These are phyloP conservation scores for Rhaphigaster nebulosa DNA, from an alignment of 2,888 invertebrate genomes.

Conservation along the genomic window DNA sequence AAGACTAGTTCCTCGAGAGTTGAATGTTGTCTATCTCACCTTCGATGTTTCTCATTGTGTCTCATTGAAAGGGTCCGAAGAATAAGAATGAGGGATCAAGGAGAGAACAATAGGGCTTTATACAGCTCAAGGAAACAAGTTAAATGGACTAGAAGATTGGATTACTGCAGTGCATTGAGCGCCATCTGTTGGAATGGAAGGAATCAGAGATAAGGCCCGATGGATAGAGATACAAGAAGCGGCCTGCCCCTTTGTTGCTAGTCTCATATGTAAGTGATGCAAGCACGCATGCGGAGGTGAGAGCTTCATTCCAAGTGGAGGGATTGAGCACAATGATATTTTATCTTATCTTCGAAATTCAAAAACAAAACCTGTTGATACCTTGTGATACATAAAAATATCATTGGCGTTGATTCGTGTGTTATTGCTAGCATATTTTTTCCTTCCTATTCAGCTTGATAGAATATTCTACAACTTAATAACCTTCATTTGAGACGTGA, in stretches of 20 bases:
- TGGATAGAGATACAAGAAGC: not conserved
- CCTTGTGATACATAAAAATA: no score
- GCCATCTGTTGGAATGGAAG: slow-evolving; percentile 2
- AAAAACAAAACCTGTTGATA: no score
- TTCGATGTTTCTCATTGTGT: slow-evolving; percentile 15
- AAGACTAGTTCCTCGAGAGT: not conserved
- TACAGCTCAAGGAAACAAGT: not conserved
- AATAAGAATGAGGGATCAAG: not conserved
- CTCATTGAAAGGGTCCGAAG: not conserved
- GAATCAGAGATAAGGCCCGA: not conserved
- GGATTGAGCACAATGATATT: no score
- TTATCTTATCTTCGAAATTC: no score
- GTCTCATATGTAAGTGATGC: not conserved
- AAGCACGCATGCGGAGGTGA: not conserved
- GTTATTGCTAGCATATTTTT: no score
- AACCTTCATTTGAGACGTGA: no score
- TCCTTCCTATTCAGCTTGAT: no score
- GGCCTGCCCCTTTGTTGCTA: not conserved
- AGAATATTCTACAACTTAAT: no score
- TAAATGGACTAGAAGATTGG: slow-evolving; percentile 1
- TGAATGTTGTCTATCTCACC: not conserved
- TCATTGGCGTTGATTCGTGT: no score
- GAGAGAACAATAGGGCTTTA: not conserved
- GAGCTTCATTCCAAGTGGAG: not conserved
- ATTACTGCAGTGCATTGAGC: not conserved